Percentiles rank a stretch among this genome's conserved stretches.
Conservation (phyloP, 1,140 invertebrate species). For the Telenomus remus region DNA sequence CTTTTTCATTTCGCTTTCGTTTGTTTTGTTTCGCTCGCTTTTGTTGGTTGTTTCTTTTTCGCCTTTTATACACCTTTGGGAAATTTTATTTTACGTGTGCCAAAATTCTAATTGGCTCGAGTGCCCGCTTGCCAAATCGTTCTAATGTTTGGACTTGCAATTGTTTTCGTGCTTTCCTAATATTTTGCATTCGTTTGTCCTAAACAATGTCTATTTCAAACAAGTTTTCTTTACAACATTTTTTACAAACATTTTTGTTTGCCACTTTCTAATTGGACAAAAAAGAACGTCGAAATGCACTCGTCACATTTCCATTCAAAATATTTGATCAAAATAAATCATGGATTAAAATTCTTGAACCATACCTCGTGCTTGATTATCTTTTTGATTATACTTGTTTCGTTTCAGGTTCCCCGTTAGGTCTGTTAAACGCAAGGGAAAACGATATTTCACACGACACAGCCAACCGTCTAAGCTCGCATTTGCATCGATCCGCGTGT, state of each 20-base stretch:
- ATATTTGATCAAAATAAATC: no score
- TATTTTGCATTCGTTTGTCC: no score
- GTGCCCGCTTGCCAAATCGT: background rate
- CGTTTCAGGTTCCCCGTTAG: background rate
- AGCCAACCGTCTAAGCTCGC: conserved; percentile 8
- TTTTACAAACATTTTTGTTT: no score
- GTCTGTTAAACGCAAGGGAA: background rate
- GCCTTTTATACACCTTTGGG: background rate
- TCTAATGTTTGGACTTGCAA: background rate
- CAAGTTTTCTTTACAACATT: no score
- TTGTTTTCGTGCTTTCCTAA: no score
- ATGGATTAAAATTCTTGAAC: no score
- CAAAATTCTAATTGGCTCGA: no score
- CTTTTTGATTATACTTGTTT: background rate
- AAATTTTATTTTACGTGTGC: background rate
- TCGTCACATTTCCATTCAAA: no score
- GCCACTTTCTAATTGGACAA: no score
- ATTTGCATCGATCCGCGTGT: background rate
- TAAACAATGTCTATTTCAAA: no score
- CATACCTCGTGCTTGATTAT: no score
- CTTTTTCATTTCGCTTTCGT: background rate
- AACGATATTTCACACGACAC: conserved; percentile 25
- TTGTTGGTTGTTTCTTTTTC: background rate
- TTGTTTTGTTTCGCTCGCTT: background rate
- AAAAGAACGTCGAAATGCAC: no score